Evolutionary conservation across 1,140 invertebrate species (phyloP), one percentile per base, ranked within the genome.

Genomic region (Pectinophora gossypiella): DNA sequence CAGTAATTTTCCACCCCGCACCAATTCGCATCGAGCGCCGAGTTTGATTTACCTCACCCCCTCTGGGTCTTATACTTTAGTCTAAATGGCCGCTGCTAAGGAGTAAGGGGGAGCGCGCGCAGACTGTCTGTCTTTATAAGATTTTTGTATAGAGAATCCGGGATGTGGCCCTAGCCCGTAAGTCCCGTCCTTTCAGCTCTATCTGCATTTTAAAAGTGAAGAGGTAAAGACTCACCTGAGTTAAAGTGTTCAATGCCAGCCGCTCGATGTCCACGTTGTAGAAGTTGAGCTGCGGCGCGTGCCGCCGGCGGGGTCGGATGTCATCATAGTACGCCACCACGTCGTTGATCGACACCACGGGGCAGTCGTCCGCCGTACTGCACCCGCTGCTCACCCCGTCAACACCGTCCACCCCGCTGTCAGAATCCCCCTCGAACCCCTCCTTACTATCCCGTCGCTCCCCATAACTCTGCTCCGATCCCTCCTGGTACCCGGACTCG

Each of bases 271-370:
- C 84, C 60, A 87, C 65, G 51, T 72, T 64, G 60, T 87, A 87
- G 70, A 77, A 85, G 64, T 76, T 85, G 44, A 82, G 75, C 95
- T 20, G 96, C 91, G 84, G 95, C 88, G 63, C 95, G 89, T 71
- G 63, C 35, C 83, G 68, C 42, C 77, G 58, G 44, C 87, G 60
- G 27, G 77, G 82, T 20, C 85, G 62, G 42, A 88, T 72, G 59
- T 85, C 77, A 27, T 87, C 85, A 46, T 88, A 89, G 50, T 89
- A 89, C 21, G 87, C 87, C 15, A 89, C 79, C 47, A 85, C 85
- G 46, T 89, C 84, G 40, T 89, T 89, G 43, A 86, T 84, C 0
- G 85, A 88, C 56, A 89, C 87, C 49, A 89, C 87, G 9, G 87
- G 87, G 53, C 87, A 89, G 56, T 88, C 85, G 27, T 89, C 85